Percentiles rank a stretch among this genome's conserved stretches.
Evolutionary conservation across 2,113 vertebrate species (phyloP).

Genomic region (Mohoua ochrocephala): DNA sequence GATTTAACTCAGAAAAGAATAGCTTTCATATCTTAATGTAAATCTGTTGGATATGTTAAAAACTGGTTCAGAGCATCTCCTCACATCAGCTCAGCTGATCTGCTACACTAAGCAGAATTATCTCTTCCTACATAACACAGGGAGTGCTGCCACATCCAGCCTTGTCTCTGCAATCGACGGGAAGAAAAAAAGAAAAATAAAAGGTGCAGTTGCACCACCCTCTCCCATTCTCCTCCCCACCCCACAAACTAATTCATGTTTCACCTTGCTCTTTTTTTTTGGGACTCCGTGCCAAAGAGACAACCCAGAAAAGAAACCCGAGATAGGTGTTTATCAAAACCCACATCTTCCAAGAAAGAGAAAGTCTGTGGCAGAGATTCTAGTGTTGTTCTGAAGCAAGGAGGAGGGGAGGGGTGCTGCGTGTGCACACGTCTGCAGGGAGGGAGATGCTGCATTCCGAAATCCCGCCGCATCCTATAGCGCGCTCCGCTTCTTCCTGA

Average conservation of each 20-base stretch:
- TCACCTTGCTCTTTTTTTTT: neutral
- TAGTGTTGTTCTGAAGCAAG: neutral
- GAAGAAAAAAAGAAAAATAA: neutral
- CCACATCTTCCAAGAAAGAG: neutral
- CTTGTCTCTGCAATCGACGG: neutral
- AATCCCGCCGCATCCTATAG: conserved; percentile 16
- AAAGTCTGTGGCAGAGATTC: neutral
- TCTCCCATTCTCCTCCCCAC: neutral
- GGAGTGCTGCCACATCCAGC: neutral
- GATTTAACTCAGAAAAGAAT: conserved; percentile 24
- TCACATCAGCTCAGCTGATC: conserved; percentile 41
- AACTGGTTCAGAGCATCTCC: conserved; percentile 36
- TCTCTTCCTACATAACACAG: neutral
- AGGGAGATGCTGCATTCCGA: neutral
- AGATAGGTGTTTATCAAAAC: neutral
- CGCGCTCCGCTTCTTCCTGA: conserved; percentile 82
- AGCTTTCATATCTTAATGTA: conserved; percentile 40
- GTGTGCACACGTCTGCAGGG: fast-evolving
- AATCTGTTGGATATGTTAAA: conserved; percentile 40
- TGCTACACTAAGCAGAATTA: conserved; percentile 33
- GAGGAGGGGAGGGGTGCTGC: neutral
- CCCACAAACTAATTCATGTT: neutral
- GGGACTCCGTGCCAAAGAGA: neutral
- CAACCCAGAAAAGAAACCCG: neutral
- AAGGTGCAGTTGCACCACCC: neutral